These are phyloP conservation scores for Muscina levida DNA, from an alignment of 2,888 invertebrate species.

Conservation along the genomic window DNA sequence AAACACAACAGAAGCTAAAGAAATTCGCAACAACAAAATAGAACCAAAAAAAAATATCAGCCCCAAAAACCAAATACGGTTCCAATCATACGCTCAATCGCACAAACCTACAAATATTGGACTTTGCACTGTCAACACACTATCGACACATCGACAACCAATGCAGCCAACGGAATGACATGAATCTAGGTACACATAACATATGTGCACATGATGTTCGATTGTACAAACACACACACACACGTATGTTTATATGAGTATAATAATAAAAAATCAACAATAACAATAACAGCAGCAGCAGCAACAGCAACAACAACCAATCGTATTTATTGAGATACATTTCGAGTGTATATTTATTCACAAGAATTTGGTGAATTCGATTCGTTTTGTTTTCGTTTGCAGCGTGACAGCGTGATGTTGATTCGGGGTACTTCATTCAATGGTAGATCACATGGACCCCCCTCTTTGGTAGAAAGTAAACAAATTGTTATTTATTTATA, in stretches of 20 bases:
- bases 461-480: too few species aligned
- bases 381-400: background rate
- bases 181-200: background rate
- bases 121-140: constrained; percentile 42
- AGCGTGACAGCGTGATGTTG: too few species aligned
- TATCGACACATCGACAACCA: constrained; percentile 6
- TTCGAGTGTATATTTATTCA: constrained; percentile 22
- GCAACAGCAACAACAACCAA: background rate
- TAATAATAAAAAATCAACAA: background rate
- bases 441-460: too few species aligned
- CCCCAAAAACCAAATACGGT: background rate
- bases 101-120: constrained; percentile 26
- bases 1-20: too few species aligned
- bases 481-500: too few species aligned
- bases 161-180: too few species aligned
- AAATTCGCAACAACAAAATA: too few species aligned
- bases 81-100: background rate
- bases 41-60: background rate
- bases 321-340: constrained; percentile 17
- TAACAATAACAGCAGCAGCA: background rate
- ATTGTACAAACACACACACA: background rate
- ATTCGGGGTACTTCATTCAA: too few species aligned
- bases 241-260: background rate
- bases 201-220: background rate
- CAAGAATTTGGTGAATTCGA: constrained; percentile 24